Evolutionary conservation across 2,888 invertebrate species (phyloP).

Genomic region (Molanna angustata): DNA sequence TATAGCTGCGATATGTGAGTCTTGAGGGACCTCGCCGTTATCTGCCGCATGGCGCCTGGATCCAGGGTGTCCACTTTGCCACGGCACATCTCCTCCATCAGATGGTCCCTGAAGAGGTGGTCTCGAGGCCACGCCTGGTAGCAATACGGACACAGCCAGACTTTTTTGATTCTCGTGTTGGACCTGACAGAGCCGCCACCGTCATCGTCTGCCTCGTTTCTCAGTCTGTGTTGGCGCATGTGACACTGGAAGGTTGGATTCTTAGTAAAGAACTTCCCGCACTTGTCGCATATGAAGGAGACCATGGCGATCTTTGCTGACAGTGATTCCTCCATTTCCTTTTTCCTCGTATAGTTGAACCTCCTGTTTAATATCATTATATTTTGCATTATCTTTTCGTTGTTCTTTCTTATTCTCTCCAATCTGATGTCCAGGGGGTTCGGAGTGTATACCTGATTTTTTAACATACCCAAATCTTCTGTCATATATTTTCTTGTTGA

Average conservation of each 20-base stretch:
- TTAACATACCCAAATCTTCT: no score
- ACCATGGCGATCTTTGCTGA: slow-evolving; percentile 42
- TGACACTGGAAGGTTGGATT: slow-evolving; percentile 49
- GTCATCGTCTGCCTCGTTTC: background rate
- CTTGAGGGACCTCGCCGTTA: slow-evolving; percentile 7
- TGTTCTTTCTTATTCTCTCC: slow-evolving; percentile 50
- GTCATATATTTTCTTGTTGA: no score
- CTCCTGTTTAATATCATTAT: slow-evolving; percentile 50
- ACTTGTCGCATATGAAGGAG: slow-evolving; percentile 46
- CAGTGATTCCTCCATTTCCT: slow-evolving; percentile 44
- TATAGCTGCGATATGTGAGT: slow-evolving; percentile 35
- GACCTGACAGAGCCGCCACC: background rate
- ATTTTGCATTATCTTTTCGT: slow-evolving; percentile 52
- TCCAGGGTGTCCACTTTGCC: slow-evolving; percentile 33
- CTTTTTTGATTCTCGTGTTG: slow-evolving; percentile 42
- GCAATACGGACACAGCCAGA: slow-evolving; percentile 52
- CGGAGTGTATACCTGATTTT: background rate
- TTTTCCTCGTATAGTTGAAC: slow-evolving; percentile 49
- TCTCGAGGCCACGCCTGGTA: slow-evolving; percentile 52
- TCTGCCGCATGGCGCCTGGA: background rate
- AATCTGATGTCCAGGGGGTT: slow-evolving; percentile 47
- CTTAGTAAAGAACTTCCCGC: slow-evolving; percentile 51
- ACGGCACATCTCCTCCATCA: slow-evolving; percentile 35
- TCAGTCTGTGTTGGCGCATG: slow-evolving; percentile 41
- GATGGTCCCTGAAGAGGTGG: slow-evolving; percentile 45